phyloP scores from a whole-genome alignment of 2,113 vertebrate genomes.

The Solea senegalensis region DNA sequence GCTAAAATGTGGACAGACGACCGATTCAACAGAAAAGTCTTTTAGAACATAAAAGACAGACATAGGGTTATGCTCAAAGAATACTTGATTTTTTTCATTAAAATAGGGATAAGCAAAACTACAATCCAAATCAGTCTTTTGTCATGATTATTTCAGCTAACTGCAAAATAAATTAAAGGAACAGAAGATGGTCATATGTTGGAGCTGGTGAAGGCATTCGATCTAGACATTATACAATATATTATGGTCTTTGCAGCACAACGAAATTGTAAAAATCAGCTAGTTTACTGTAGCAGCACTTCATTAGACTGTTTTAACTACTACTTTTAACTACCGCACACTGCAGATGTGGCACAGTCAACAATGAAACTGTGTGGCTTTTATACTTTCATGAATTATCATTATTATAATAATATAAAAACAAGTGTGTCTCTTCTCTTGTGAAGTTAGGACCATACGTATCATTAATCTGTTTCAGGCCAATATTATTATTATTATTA shows the following conservation, averaged over 20 bases:
- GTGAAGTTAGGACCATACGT: not conserved
- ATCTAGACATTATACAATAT: conserved; percentile 5
- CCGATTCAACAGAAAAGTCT: too few relatives aligned
- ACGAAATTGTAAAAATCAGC: not conserved
- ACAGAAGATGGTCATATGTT: conserved; percentile 25
- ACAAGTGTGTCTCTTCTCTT: not conserved
- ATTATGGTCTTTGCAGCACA: not conserved
- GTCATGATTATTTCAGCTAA: too few relatives aligned
- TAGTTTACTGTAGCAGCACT: not conserved
- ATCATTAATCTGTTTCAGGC: not conserved
- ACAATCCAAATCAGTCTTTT: not conserved
- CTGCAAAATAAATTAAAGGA: not conserved
- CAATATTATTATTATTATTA: not conserved
- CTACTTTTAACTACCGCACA: not conserved
- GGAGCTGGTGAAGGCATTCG: conserved; percentile 36
- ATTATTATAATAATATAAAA: not conserved
- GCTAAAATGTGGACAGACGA: too few relatives aligned
- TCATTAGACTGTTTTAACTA: not conserved
- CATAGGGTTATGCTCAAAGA: too few relatives aligned
- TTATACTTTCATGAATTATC: not conserved
- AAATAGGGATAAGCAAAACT: not conserved
- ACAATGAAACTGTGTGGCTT: not conserved
- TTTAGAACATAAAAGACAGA: too few relatives aligned
- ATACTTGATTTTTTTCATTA: too few relatives aligned
- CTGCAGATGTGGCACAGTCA: not conserved